These are phyloP conservation scores for Leptatherina wallacei DNA, from an alignment of 2,797 vertebrate genomes.

Conservation along the genomic window DNA sequence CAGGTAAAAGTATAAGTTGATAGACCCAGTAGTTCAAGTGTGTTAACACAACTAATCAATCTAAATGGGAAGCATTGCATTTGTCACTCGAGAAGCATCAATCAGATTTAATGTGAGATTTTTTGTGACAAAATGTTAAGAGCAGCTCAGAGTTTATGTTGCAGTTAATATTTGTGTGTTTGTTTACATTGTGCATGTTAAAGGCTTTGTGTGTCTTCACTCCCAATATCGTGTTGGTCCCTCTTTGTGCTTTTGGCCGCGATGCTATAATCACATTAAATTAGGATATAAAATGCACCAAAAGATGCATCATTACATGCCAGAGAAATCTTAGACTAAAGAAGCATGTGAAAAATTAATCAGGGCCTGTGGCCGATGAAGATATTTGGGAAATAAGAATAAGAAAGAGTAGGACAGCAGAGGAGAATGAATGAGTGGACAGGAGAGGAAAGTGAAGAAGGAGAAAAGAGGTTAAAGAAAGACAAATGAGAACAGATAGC, in stretches of 20 bases:
- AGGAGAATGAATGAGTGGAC: neutral
- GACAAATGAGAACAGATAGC: conserved; percentile 41
- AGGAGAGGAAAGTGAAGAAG: neutral
- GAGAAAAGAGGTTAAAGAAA: conserved; percentile 10
- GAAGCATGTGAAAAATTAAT: neutral
- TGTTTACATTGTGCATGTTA: neutral
- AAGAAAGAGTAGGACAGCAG: neutral
- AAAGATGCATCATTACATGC: neutral
- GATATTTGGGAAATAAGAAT: neutral
- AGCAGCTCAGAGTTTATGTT: neutral
- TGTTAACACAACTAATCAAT: neutral
- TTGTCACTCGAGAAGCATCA: neutral
- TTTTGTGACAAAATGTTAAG: neutral
- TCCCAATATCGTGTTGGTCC: neutral
- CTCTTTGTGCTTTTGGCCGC: neutral
- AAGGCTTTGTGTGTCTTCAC: neutral
- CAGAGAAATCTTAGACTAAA: neutral
- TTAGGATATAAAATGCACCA: neutral
- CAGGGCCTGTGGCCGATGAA: neutral
- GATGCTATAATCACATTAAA: neutral
- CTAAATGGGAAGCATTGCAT: neutral
- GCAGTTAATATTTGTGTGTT: neutral
- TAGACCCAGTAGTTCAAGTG: neutral
- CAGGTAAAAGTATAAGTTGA: neutral
- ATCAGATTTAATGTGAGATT: neutral